Conservation (phyloP, 2,113 vertebrate genomes). For the Puffinus mauretanicus region DNA sequence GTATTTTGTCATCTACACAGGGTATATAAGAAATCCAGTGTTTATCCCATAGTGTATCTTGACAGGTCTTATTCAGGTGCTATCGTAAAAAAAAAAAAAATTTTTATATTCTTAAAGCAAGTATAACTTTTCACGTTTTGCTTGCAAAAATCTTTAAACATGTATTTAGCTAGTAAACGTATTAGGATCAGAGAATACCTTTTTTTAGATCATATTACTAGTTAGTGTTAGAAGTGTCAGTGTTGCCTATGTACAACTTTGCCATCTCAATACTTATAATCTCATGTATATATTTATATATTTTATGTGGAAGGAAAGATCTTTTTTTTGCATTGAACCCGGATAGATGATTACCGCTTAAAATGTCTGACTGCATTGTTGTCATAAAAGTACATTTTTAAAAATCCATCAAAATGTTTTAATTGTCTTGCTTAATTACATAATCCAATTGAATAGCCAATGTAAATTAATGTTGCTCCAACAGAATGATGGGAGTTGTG, state of each 20-base stretch:
- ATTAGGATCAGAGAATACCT: background rate
- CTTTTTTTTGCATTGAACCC: background rate
- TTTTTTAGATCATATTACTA: background rate
- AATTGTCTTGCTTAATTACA: background rate
- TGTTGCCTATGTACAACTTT: background rate
- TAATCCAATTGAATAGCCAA: background rate
- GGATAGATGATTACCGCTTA: background rate
- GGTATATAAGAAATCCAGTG: background rate
- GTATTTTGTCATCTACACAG: background rate
- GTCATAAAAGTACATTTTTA: background rate
- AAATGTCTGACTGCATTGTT: background rate
- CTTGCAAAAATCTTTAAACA: background rate
- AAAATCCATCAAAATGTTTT: background rate
- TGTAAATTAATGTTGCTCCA: background rate
- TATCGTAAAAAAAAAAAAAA: background rate
- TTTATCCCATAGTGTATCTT: background rate
- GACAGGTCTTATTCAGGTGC: background rate
- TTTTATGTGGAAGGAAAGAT: background rate
- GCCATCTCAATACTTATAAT: background rate
- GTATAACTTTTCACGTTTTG: background rate
- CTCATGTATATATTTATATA: background rate
- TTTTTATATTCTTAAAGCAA: background rate
- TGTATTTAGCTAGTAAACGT: background rate
- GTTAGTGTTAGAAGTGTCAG: background rate
- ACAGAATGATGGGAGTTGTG: background rate